Evolutionary conservation across 1,140 invertebrate species (phyloP), one percentile per base, ranked within the genome.

Genomic region (Ceratina australensis): DNA sequence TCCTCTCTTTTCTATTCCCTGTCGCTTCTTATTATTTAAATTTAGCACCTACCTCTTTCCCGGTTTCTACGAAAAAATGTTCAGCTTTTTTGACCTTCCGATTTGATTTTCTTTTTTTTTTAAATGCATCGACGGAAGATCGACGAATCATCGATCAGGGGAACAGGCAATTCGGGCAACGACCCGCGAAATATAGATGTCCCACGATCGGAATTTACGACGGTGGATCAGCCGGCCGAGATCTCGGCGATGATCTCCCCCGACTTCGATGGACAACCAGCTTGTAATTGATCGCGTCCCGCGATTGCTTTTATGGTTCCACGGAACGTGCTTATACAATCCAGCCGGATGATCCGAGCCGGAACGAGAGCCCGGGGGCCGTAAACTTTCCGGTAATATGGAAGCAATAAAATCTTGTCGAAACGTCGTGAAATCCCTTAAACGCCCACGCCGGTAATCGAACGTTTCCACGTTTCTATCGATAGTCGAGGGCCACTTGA

Each of bases 221-320:
- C 28, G 47, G 4, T 12, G 26, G 33, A 42, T 16, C 72, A 82
- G 67, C 54, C 7, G 33, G 33, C 2, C 52, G 59, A 64, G 33
- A 42, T 42, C 33, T 79, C 56, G 56, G 8, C 69, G 78, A 82
- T 76, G 80, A 80, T 73, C 84, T 81, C 72, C 26, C 33, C 33
- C 65, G n/a, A 49, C 57, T 28, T 56, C 42, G 67, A 24, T 28
- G 56, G 68, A 50, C 67, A 80, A 64, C 47, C 67, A 67, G 64
- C 49, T 59, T 67, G 78, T 81, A 84, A 88, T 88, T 83, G 87
- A 83, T 86, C 82, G 86, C 65, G 76, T 79, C 80, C 78, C 85
- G 77, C 83, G 83, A 79, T 87, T 56, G 65, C 74, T 78, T 78
- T 83, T 82, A 73, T 65, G 68, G 68, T 64, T 66, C 24, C 49